A percentile compares a stretch with the other conserved stretches of the same genome.
These are phyloP conservation scores for Gonioctena quinquepunctata DNA, from an alignment of 1,140 invertebrate genomes.

Conservation along the genomic window DNA sequence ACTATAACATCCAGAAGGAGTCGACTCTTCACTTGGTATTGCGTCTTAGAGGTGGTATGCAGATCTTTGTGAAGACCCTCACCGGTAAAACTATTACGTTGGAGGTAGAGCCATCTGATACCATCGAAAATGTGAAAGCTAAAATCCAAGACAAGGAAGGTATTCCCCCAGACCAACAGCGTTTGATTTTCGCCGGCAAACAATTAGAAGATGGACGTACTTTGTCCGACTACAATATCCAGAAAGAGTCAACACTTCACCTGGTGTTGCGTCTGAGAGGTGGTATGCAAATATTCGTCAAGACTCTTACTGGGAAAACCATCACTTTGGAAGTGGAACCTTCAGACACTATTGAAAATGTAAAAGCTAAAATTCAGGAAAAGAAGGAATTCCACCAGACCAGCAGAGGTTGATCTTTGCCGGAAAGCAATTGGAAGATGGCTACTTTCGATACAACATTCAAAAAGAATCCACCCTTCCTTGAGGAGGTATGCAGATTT, in stretches of 20 bases:
- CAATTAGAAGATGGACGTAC: slow-evolving; percentile 22
- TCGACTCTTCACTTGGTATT: slow-evolving; percentile 72
- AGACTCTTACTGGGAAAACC: slow-evolving; percentile 27
- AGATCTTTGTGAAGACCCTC: slow-evolving; percentile 57
- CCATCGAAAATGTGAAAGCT: slow-evolving; percentile 69
- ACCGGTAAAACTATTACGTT: slow-evolving; percentile 16
- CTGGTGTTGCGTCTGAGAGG: slow-evolving; percentile 15
- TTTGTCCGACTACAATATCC: slow-evolving; percentile 24
- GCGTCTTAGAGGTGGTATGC: slow-evolving; percentile 72
- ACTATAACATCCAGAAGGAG: too few species aligned
- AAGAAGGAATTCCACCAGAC: too few species aligned
- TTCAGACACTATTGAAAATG: too few species aligned
- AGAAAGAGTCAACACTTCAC: slow-evolving; percentile 18
- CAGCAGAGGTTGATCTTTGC: too few species aligned
- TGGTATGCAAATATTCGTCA: slow-evolving; percentile 16
- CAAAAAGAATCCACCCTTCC: too few species aligned
- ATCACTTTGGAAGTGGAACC: too few species aligned
- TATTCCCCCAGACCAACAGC: slow-evolving; percentile 17
- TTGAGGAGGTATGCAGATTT: too few species aligned
- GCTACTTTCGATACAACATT: too few species aligned
- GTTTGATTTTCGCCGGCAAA: slow-evolving; percentile 20
- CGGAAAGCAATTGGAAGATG: too few species aligned
- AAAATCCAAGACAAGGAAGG: slow-evolving; percentile 65
- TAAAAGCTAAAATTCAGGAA: too few species aligned
- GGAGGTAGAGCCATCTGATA: slow-evolving; percentile 52